Evolutionary conservation across 2,797 vertebrate genomes (phyloP).

Genomic region (Ambastaia sidthimunki): DNA sequence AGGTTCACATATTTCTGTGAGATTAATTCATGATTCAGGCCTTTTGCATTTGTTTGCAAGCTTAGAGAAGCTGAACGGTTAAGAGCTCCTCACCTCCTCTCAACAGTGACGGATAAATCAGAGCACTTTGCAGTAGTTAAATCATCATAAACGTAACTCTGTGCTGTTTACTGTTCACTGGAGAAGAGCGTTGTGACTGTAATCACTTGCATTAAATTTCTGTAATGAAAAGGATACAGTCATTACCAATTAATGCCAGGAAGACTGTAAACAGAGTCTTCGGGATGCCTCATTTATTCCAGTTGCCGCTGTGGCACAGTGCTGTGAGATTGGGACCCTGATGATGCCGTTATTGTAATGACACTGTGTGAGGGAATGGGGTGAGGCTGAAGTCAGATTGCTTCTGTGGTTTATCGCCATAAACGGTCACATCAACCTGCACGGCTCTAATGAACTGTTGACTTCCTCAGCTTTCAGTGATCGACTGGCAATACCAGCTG

Average conservation of each 20-base stretch:
- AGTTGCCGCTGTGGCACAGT: conserved; percentile 68
- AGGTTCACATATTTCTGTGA: conserved; percentile 4
- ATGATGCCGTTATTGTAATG: conserved; percentile 69
- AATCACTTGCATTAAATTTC: conserved; percentile 56
- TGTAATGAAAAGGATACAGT: conserved; percentile 54
- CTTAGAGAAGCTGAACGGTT: conserved; percentile 25
- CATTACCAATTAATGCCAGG: conserved; percentile 49
- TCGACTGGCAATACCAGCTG: too few relatives aligned
- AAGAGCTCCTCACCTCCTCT: conserved; percentile 11
- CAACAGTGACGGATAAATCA: conserved; percentile 19
- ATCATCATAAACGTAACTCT: conserved; percentile 49
- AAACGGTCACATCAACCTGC: too few relatives aligned
- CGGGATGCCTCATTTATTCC: conserved; percentile 65
- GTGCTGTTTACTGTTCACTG: conserved; percentile 43
- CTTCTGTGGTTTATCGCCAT: too few relatives aligned
- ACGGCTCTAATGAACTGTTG: too few relatives aligned
- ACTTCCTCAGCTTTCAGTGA: too few relatives aligned
- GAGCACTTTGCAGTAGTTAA: conserved; percentile 19
- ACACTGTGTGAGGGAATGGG: conserved; percentile 67
- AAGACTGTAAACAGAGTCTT: conserved; percentile 53
- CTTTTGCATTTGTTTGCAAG: conserved; percentile 15
- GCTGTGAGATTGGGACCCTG: conserved; percentile 65
- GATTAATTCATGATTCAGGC: not conserved
- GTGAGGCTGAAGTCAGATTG: conserved; percentile 39
- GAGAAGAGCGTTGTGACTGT: conserved; percentile 45